These are phyloP conservation scores for Cydia amplana DNA, from an alignment of 1,140 invertebrate species.

Conservation along the genomic window DNA sequence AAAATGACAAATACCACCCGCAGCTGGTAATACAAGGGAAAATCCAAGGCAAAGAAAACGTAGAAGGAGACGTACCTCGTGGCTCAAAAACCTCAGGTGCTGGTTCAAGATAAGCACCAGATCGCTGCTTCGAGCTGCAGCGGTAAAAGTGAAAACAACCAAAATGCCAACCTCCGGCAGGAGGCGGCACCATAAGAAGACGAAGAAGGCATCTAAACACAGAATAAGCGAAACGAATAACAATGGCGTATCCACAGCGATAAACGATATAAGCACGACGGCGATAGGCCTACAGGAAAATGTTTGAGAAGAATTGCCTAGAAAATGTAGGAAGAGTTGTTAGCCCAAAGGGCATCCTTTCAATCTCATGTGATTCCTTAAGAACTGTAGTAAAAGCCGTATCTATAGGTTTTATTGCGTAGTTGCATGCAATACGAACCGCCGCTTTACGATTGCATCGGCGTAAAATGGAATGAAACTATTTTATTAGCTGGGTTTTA, in stretches of 20 bases:
- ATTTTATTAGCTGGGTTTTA: background rate
- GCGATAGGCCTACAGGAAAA: background rate
- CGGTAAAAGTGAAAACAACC: too few species aligned
- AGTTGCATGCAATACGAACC: background rate
- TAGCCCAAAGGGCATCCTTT: background rate
- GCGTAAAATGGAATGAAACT: background rate
- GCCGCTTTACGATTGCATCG: background rate
- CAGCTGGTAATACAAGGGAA: too few species aligned
- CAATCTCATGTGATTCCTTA: constrained; percentile 3
- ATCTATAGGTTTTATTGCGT: background rate
- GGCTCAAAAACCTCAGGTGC: too few species aligned
- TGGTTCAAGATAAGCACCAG: too few species aligned
- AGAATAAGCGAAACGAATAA: background rate
- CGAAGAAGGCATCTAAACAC: background rate
- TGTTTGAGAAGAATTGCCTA: background rate
- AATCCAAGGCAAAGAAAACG: too few species aligned
- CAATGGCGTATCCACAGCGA: background rate
- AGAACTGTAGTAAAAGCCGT: background rate
- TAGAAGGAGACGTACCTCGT: too few species aligned
- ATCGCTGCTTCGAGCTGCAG: too few species aligned
- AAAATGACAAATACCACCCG: too few species aligned
- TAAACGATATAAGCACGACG: too few species aligned
- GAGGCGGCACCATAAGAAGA: too few species aligned
- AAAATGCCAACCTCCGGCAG: too few species aligned
- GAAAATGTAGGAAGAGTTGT: too few species aligned